Evolutionary conservation across 2,888 invertebrate species (phyloP), one percentile per base, ranked within the genome.

Genomic region (Bugula neritina): DNA sequence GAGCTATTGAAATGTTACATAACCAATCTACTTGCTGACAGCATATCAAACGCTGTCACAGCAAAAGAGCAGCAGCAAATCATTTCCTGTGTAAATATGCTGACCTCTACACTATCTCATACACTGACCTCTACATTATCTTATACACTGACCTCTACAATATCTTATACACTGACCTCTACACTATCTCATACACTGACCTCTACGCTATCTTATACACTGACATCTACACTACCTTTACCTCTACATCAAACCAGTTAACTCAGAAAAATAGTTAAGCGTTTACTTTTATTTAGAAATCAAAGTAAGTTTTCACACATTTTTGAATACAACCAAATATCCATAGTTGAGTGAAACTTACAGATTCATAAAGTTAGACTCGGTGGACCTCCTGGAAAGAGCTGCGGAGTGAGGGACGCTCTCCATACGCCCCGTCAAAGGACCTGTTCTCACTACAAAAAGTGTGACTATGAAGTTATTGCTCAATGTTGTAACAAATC

Each of bases 331-430:
- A n/a, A n/a, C n/a, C n/a, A n/a, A n/a, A n/a, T n/a, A n/a, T n/a
- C n/a, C n/a, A n/a, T n/a, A n/a, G n/a, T n/a, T n/a, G n/a, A n/a
- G n/a, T n/a, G n/a, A n/a, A n/a, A 31, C 63, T 63, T 31, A 63
- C 63, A 63, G 31, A 25, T 27, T 63, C 17, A 63, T 63, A 10
- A 63, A 63, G 31, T 63, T 63, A 31, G 63, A 63, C 31, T 63
- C 63, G 1, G 63, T 63, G 31, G 63, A 63, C n/a, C 63, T 63
- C 17, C 63, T 25, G n/a, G 63, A 63, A 27, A 63, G 31, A 43
- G 10, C 43, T 43, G 43, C 10, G 43, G 5, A 10, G 17, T 43
- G 5, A n/a, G n/a, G n/a, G 10, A 43, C 17, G 17, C 17, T 43
- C 43, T 43, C 43, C 17, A 10, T 5, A 17, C 17, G 5, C 17